Conservation (phyloP, 2,888 invertebrate species). For the Augiades crinisus region DNA sequence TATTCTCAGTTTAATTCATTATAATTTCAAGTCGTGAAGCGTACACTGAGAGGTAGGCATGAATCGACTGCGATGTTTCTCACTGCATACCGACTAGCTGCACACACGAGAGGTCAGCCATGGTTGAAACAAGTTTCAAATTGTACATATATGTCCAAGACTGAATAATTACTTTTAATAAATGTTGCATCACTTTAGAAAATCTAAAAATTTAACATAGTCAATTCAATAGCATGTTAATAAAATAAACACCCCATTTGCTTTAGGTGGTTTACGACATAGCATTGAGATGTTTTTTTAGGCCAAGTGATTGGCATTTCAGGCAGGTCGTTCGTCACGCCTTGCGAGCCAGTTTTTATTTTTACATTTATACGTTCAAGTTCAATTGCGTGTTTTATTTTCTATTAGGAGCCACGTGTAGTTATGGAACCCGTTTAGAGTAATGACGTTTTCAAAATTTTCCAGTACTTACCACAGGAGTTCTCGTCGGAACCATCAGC, state of each 20-base stretch:
- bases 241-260: constrained; percentile 48
- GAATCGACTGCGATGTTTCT: constrained; percentile 23
- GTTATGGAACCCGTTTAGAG: background rate
- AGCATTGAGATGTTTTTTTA: constrained; percentile 65
- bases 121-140: constrained; percentile 23
- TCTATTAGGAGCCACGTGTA: constrained; percentile 27
- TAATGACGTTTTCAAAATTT: background rate
- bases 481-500: constrained; percentile 94
- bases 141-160: too few species aligned
- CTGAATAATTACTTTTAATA: too few species aligned
- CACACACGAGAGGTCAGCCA: constrained; percentile 12
- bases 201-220: too few species aligned
- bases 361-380: constrained; percentile 46
- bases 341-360: constrained; percentile 47
- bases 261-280: constrained; percentile 48
- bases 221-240: constrained; percentile 37
- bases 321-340: constrained; percentile 60
- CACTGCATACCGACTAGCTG: constrained; percentile 44
- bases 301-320: constrained; percentile 70
- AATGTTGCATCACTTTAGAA: too few species aligned
- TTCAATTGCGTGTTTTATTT: constrained; percentile 45
- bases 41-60: constrained; percentile 40
- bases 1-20: constrained; percentile 46
- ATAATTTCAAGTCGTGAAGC: constrained; percentile 48
- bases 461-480: constrained; percentile 88